phyloP scores from a whole-genome alignment of 2,113 vertebrate species.

The Chlamydotis undulata region DNA sequence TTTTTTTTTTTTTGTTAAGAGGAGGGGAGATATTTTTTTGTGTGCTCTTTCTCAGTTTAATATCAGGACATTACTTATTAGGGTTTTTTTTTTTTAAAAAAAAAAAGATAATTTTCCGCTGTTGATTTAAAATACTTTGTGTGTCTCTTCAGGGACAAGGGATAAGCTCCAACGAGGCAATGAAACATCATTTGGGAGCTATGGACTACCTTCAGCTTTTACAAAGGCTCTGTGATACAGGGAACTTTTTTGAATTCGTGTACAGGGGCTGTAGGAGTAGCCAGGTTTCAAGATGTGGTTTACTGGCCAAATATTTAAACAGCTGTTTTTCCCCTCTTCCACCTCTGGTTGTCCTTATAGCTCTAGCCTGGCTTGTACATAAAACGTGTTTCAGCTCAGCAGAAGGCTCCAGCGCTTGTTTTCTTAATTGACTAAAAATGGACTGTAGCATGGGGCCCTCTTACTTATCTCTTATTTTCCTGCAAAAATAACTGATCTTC shows the following conservation, averaged over 20 bases:
- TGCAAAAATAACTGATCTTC: not conserved
- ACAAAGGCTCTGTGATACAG: not conserved
- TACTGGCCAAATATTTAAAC: not conserved
- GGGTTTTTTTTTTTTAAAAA: not conserved
- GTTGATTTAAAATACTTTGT: not conserved
- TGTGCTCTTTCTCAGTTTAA: not conserved
- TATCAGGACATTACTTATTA: not conserved
- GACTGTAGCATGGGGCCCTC: fast-evolving
- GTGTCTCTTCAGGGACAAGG: not conserved
- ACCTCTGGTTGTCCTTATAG: not conserved
- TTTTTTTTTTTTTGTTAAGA: not conserved
- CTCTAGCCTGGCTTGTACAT: not conserved
- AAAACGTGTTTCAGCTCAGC: not conserved
- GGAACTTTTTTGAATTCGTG: not conserved
- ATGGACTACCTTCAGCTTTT: not conserved
- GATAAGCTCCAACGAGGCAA: not conserved
- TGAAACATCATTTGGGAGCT: not conserved
- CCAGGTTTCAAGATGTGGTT: not conserved
- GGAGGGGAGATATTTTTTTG: not conserved
- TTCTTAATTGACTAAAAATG: not conserved
- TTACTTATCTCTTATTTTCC: not conserved
- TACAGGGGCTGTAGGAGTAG: not conserved
- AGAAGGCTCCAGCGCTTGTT: not conserved
- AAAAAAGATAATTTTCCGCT: not conserved
- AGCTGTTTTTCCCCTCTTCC: not conserved